phyloP scores from a whole-genome alignment of 2,113 vertebrate species.

The Pachycephala philippinensis region DNA sequence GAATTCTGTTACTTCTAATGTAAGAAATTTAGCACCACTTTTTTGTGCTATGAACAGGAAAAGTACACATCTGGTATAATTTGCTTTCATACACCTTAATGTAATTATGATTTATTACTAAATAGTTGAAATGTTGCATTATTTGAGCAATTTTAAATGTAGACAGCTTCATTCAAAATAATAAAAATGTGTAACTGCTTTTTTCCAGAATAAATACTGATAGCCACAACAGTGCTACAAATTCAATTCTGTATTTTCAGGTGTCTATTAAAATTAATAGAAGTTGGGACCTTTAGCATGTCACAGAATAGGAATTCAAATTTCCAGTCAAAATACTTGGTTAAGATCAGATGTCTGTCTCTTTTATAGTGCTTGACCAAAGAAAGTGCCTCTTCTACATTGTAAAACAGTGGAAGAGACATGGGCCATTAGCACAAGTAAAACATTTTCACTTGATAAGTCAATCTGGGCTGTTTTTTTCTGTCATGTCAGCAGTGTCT shows the following conservation, averaged over 20 bases:
- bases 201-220: neutral
- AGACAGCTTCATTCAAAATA: neutral
- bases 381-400: neutral
- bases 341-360: neutral
- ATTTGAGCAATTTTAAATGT: neutral
- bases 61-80: neutral
- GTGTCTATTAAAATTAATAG: neutral
- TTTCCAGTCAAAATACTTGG: neutral
- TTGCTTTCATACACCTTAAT: neutral
- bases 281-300: neutral
- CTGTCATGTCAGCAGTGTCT: slow-evolving; percentile 47
- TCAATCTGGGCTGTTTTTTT: slow-evolving; percentile 47
- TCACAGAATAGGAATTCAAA: neutral
- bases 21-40: neutral
- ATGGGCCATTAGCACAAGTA: slow-evolving; percentile 56
- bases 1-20: neutral
- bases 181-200: neutral
- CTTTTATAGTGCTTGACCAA: slow-evolving; percentile 1
- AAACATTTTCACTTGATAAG: slow-evolving; percentile 68
- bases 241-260: neutral
- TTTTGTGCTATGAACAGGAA: neutral
- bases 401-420: slow-evolving; percentile 50
- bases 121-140: neutral
- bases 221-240: neutral
- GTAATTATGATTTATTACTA: neutral